These are phyloP conservation scores for Argentina silus DNA, from an alignment of 2,797 vertebrate genomes.

Conservation along the genomic window DNA sequence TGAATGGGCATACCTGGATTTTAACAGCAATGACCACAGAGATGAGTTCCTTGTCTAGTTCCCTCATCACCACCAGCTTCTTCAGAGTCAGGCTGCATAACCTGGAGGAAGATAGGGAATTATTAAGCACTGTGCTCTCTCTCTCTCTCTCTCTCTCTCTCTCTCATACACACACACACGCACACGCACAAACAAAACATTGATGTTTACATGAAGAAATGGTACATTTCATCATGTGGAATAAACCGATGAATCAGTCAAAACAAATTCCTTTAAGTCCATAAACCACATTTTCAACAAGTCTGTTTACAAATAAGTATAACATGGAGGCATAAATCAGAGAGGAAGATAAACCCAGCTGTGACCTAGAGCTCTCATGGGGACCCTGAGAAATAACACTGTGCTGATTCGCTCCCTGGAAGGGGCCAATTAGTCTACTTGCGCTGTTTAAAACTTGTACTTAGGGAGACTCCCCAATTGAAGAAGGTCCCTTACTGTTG, in stretches of 20 bases:
- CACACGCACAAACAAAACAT: not conserved
- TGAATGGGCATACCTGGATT: conserved; percentile 83
- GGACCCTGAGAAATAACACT: not conserved
- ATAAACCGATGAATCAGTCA: conserved; percentile 42
- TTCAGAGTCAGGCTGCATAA: conserved; percentile 96
- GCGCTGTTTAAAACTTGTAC: not conserved
- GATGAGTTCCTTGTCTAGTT: conserved; percentile 95
- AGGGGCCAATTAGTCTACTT: not conserved
- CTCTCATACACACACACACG: not conserved
- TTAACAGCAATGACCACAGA: conserved; percentile 97
- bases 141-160: too few species aligned
- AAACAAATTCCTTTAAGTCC: conserved; percentile 6
- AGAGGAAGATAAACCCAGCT: not conserved
- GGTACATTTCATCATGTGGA: conserved; percentile 8
- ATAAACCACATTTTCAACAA: not conserved
- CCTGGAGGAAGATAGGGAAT: conserved; percentile 68
- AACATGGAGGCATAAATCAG: conserved; percentile 3
- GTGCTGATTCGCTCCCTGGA: not conserved
- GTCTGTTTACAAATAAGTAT: not conserved
- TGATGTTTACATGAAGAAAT: not conserved
- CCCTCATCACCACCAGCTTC: conserved; percentile 94
- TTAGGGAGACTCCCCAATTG: not conserved
- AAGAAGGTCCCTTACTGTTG: not conserved
- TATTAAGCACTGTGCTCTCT: not conserved
- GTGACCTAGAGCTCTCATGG: not conserved